Base-by-base conservation (phyloP, 2,797 vertebrate genomes). In the Eulemur mongoz region DNA sequence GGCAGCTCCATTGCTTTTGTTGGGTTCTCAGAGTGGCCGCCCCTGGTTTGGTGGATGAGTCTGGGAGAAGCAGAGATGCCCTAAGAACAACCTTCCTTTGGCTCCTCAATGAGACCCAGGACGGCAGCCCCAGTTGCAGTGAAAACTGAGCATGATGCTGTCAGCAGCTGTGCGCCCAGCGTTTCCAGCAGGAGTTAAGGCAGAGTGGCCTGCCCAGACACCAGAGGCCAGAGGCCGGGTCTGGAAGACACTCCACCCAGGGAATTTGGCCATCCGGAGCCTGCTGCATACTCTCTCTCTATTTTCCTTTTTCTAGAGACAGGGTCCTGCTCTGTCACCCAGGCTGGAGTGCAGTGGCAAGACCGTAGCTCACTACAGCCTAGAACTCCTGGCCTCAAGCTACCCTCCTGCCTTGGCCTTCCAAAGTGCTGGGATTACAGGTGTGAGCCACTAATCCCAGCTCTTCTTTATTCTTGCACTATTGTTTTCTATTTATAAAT, bases 81-180 rank as follows among this genome's bases (percentile, higher is more conserved):
- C 23, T 12, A 12, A 13, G 25, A 59, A 14, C 14, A 27, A 4
- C 2, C 61, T 4, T 75, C 43, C 35, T 35, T n/a, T 23, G 5
- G 18, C 69, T 79, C 52, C 59, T 25, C 32, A 15, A 20, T 27
- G 32, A 63, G 83, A 11, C 20, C 18, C 22, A 4, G 45, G 8
- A 25, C 0, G 5, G 75, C 27, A 2, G 22, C 61, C 4, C 4
- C 15, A 14, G 9, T 13, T 13, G 3, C 18, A 11, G 43, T 7
- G 4, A 23, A 59, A 76, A 12, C 4, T 2, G 13, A 82, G 80
- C 40, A 23, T 35, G 13, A 23, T 2, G 12, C 23, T 23, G 35
- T 57, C 38, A 12, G 63, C 57, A 32, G 35, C 50, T 32, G 11
- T 0, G 72, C 48, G 17, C 17, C 4, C 1, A 0, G 25, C 5